phyloP scores from a whole-genome alignment of 2,888 invertebrate species.

The Ariolimax columbianus region DNA sequence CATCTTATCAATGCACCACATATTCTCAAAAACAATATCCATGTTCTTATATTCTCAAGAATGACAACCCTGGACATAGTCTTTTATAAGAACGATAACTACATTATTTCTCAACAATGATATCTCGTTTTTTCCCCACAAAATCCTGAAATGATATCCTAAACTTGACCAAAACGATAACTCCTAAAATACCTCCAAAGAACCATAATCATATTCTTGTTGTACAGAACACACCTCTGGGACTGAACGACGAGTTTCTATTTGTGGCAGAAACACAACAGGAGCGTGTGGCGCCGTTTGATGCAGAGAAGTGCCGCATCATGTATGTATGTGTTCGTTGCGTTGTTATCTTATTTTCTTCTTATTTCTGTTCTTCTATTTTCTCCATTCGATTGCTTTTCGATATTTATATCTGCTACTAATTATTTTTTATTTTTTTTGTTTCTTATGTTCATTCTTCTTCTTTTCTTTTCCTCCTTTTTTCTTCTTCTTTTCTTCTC shows the following conservation, averaged over 20 bases:
- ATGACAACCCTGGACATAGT: too few relatives aligned
- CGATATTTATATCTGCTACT: background rate
- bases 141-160: too few relatives aligned
- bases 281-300: slow-evolving; percentile 54
- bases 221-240: slow-evolving; percentile 33
- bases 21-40: too few relatives aligned
- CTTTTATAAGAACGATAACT: too few relatives aligned
- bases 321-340: background rate
- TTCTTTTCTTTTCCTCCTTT: background rate
- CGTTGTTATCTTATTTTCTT: background rate
- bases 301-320: background rate
- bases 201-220: background rate
- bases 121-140: too few relatives aligned
- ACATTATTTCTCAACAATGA: too few relatives aligned
- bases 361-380: too few relatives aligned
- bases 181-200: too few relatives aligned
- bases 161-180: too few relatives aligned
- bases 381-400: background rate
- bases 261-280: slow-evolving; percentile 63
- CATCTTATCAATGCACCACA: too few relatives aligned
- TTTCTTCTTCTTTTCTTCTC: slow-evolving; percentile 24
- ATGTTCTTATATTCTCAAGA: too few relatives aligned
- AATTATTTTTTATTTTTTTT: slow-evolving; percentile 8
- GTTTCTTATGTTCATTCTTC: too few relatives aligned
- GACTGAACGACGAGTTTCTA: slow-evolving; percentile 56